Base-by-base conservation (phyloP, 2,113 vertebrate genomes). In the Eidolon helvum region DNA sequence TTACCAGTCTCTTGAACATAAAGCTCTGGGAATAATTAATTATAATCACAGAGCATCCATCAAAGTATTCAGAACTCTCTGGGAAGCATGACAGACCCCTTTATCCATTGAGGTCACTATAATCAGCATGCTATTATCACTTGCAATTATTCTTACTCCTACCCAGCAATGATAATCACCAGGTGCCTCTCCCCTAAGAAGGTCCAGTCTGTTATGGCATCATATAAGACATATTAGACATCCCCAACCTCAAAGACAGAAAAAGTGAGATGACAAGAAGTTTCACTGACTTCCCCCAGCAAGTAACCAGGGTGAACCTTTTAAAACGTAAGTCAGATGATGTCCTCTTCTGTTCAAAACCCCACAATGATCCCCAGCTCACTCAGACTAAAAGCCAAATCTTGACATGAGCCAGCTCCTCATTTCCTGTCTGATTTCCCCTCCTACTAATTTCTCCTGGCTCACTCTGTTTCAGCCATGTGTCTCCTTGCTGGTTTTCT, bases 1-100 rank as follows among this genome's bases (percentile, higher is more conserved):
- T 71, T 87, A 57, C 33, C 69, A 92, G 26, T 57, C 43, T 69
- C 86, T 87, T 75, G 45, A 95, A 85, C 35, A 94, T 63, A 89
- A 95, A 85, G 59, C 43, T 75, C 63, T 86, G n/a, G 33, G 63
- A 69, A 87, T 91, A 78, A 87, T 66, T 69, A 16, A 84, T 65
- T 85, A 65, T 45, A 92, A 94, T 59, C 71, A 77, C 5, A 95
- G 66, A 45, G 11, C 33, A 79, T 66, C 74, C 10, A 66, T 87
- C 28, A 69, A 82, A 88, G 75, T 66, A 63, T 65, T 48, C 33
- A 88, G 72, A 91, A 71, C 87, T 63, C 63, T 87, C 74, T 35
- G 53, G 43, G 53, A 77, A 71, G 75, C 33, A n/a, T n/a, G 50
- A 55, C 22, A 94, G 91, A 94, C 11, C 28, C 33, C 43, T 92